Percentiles rank a stretch among this genome's conserved stretches.
These are phyloP conservation scores for Acrocyrtus sp. DNA, from an alignment of 2,888 invertebrate genomes.

Conservation along the genomic window DNA sequence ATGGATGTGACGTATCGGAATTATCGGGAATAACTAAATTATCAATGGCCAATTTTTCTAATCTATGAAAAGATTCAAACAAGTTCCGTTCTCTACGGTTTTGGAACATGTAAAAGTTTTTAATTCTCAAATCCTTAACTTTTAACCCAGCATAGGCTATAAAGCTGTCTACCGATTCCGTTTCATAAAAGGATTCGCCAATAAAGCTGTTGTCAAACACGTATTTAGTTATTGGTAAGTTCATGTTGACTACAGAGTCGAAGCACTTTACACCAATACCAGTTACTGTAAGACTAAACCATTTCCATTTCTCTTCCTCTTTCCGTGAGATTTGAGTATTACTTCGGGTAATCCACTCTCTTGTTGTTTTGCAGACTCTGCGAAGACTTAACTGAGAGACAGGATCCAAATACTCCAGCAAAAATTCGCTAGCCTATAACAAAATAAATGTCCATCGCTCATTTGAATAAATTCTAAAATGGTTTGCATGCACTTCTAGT, in stretches of 20 bases:
- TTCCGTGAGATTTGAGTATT: background rate
- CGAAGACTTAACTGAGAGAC: conserved; percentile 11
- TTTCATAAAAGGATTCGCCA: conserved; percentile 8
- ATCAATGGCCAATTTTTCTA: conserved; percentile 20
- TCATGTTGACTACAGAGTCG: conserved; percentile 6
- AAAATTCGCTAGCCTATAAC: background rate
- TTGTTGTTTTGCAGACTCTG: conserved; percentile 19
- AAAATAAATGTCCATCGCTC: background rate
- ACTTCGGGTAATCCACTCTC: background rate
- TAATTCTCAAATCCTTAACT: conserved; percentile 11
- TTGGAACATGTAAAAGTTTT: conserved; percentile 30
- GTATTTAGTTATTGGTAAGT: conserved; percentile 13
- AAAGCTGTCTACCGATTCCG: background rate
- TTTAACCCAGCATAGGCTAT: background rate
- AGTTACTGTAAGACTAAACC: background rate
- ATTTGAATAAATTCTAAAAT: background rate
- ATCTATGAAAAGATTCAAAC: conserved; percentile 10
- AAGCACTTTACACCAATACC: conserved; percentile 7
- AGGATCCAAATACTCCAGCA: conserved; percentile 21
- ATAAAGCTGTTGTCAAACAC: conserved; percentile 7
- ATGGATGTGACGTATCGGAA: background rate
- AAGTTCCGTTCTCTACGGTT: background rate
- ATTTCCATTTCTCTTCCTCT: conserved; percentile 26
- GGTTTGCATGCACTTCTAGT: background rate
- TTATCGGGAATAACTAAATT: background rate